Evolutionary conservation across 1,140 invertebrate species (phyloP), one percentile per base, ranked within the genome.

Genomic region (Scylla paramamosain): DNA sequence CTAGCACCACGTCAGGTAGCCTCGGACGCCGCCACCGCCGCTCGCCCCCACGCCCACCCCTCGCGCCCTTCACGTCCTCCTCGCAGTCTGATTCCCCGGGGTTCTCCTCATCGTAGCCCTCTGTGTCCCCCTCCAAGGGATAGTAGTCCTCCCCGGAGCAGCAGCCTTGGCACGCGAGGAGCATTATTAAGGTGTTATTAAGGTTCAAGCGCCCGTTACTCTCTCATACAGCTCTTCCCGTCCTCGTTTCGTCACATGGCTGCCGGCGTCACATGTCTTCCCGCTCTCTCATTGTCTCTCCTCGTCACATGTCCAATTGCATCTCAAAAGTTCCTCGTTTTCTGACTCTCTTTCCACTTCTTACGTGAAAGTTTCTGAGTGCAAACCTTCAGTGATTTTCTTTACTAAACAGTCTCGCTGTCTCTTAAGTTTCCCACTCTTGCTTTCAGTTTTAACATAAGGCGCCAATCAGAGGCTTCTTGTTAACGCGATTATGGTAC

Each of bases 101-200:
- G n/a, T n/a, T 25, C 16, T 92, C 32, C 52, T 20, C 20, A 31
- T 29, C 10, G 92, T 31, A 67, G 6, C 10, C 84, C 14, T 39
- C 48, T 0, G 45, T 4, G 29, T 89, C 86, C 8, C 77, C 93
- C 29, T n/a, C 31, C 4, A 94, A 28, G 10, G 29, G 28, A 16
- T 89, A n/a, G 93, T 94, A 94, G 16, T 31, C 46, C 39, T 67
- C 16, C 46, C 12, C n/a, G 48, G 84, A 4, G 20, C 93, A 93
- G 31, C 92, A 46, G 29, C 92, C 92, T 39, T 82, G 67, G 14
- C 32, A 29, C 28, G 92, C 67, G 20, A 32, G 83, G 25, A 93
- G 29, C 92, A 93, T 93, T 10, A 7, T 59, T 14, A 20, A 31
- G 52, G 46, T 77, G 32, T 67, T 31, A n/a, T n/a, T n/a, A n/a